Evolutionary conservation across 2,797 vertebrate species (phyloP), one percentile per base, ranked within the genome.

Genomic region (Buceros bicornis): DNA sequence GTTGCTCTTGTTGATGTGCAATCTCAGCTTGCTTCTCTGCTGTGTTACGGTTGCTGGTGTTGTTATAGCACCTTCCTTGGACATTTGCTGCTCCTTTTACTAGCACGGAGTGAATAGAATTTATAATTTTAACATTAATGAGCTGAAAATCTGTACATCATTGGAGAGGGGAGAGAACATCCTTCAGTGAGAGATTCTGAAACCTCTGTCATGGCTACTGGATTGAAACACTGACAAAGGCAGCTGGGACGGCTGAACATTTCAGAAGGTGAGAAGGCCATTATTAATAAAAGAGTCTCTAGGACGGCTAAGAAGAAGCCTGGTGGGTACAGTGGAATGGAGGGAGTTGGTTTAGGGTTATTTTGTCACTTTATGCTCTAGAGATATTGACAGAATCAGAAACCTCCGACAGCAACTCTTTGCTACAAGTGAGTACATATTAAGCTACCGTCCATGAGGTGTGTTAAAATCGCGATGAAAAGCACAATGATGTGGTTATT

Each of bases 361-460:
- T 53, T 79, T 40, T 28, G 10, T 14, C 26, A 7, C 15, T 78
- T 73, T 29, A 40, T 6, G 6, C 50, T 60, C n/a, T 28, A 26
- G 56, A 33, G 35, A 11, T 17, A 21, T 6, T 16, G 15, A 11
- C 48, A 62, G 72, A 56, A 29, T 11, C 43, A 73, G 60, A 60
- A 66, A 71, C 21, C 12, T 64, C 13, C 57, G 51, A 37, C 45
- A 73, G 19, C 45, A 87, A 4, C 26, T n/a, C 60, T 37, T 57
- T 21, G 25, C 37, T 64, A 5, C 14, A 21, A 29, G 11, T 31
- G 33, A 35, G 29, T 72, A 26, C 18, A 10, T 56, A 72, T 33
- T 43, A 78, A 62, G 15, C 11, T 29, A 11, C 76, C 3, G 7
- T 56, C 45, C 5, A 0, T 16, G 54, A 33, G 16, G 60, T 0